Conservation (phyloP, 2,797 vertebrate species). For the Lacerta agilis region DNA sequence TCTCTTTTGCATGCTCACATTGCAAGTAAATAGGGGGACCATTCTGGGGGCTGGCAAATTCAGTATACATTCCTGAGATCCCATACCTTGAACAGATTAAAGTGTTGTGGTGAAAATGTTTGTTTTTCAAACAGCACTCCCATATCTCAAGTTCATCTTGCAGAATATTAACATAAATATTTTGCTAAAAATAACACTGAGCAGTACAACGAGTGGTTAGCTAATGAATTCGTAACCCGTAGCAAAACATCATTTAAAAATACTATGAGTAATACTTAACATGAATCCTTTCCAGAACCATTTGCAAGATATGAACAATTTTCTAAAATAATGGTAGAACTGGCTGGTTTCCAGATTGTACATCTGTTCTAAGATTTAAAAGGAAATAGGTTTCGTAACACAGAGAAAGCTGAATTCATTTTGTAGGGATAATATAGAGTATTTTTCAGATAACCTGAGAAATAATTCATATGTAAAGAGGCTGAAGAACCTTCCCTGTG, state of each 20-base stretch:
- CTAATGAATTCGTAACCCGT: slow-evolving; percentile 25
- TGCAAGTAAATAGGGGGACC: background rate
- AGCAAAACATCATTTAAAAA: slow-evolving; percentile 35
- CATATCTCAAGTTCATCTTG: background rate
- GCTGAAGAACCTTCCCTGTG: background rate
- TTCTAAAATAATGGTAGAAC: slow-evolving; percentile 42
- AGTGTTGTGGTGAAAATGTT: background rate
- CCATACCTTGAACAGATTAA: background rate
- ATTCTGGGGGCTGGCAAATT: background rate
- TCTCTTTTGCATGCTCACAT: background rate
- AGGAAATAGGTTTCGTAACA: background rate
- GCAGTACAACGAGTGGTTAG: slow-evolving; percentile 1
- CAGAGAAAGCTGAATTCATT: slow-evolving; percentile 25
- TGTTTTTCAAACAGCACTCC: background rate
- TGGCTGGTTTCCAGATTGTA: background rate
- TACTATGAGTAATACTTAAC: slow-evolving; percentile 16
- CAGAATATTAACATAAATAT: background rate
- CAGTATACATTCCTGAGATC: background rate
- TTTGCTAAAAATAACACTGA: background rate
- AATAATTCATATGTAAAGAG: slow-evolving; percentile 7
- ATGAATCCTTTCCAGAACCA: slow-evolving; percentile 32
- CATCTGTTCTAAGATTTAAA: slow-evolving; percentile 4
- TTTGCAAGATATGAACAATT: slow-evolving; percentile 38
- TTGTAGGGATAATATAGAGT: slow-evolving; percentile 9
- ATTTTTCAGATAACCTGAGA: slow-evolving; percentile 7